Evolutionary conservation across 2,888 invertebrate genomes (phyloP), one percentile per base, ranked within the genome.

Genomic region (Ecliptopera silaceata): DNA sequence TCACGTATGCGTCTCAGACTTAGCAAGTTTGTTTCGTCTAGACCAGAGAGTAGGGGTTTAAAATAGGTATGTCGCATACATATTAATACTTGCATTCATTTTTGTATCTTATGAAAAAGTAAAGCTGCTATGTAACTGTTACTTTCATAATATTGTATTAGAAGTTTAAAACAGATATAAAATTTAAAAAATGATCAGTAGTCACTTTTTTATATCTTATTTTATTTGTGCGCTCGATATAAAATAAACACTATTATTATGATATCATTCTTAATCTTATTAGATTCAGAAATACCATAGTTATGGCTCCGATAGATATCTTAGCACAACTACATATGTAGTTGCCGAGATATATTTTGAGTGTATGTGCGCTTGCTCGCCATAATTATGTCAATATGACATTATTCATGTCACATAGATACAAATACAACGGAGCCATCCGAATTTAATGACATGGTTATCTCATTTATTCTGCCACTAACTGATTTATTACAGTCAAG

Each of bases 1-100:
- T 79, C 77, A 79, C 71, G 71, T 68, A 66, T 71, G 76, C 77
- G 79, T 80, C 74, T 71, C 11, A 31, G 0, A 44, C 53, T 58
- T 36, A 10, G 39, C 45, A 44, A 20, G 46, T 61, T 54, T 63
- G 57, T 63, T 61, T 59, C 42, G 63, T 61, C 64, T 61, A 47
- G 22, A 15, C 64, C 60, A 45, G 22, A 15, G 31, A 36, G 43
- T 56, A 51, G 29, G 56, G 44, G 53, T 54, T 54, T 57, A 61
- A 61, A 63, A 63, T 58, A 53, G 50, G 45, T 50, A 56, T 54
- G 17, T 52, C 54, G 53, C 53, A 4, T 22, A 26, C 26, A 5
- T 26, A 18, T 44, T 29, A 26, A 36, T 20, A 20, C 26, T 18
- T 39, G 18, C n/a, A 34, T 13, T 34, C 20, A 0, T 11, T 5